These are phyloP conservation scores for Phyto melanocephala DNA, from an alignment of 2,888 invertebrate genomes.

Conservation along the genomic window DNA sequence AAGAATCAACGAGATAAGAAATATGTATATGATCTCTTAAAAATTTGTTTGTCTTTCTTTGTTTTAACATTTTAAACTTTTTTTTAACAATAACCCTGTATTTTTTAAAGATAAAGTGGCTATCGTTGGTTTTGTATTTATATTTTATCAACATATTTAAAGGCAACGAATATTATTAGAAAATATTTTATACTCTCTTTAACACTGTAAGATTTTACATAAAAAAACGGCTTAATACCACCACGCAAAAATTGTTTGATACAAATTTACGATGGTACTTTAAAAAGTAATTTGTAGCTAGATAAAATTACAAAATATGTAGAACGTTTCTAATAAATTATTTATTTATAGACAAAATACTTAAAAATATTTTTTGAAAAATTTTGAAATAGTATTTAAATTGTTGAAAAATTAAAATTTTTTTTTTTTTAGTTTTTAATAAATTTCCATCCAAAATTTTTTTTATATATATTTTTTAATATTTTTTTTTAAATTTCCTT, in stretches of 20 bases:
- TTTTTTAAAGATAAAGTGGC: background rate
- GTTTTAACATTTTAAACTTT: background rate
- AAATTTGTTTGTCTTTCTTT: background rate
- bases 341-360: too few species aligned
- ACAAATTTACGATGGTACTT: background rate
- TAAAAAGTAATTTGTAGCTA: background rate
- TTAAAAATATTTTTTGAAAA: too few species aligned
- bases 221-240: conserved; percentile 42
- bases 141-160: background rate
- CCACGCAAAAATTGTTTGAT: conserved; percentile 23
- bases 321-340: too few species aligned
- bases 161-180: conserved; percentile 29
- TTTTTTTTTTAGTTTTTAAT: too few species aligned
- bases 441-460: too few species aligned
- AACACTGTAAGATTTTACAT: conserved; percentile 11
- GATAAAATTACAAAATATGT: too few species aligned
- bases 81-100: conserved; percentile 15
- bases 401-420: too few species aligned
- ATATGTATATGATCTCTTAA: too few species aligned
- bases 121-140: conserved; percentile 1
- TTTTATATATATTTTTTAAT: too few species aligned
- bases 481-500: too few species aligned
- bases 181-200: conserved; percentile 24
- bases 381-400: too few species aligned
- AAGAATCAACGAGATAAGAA: background rate